phyloP scores from a whole-genome alignment of 2,113 vertebrate genomes.

The Cyanoderma ruficeps region DNA sequence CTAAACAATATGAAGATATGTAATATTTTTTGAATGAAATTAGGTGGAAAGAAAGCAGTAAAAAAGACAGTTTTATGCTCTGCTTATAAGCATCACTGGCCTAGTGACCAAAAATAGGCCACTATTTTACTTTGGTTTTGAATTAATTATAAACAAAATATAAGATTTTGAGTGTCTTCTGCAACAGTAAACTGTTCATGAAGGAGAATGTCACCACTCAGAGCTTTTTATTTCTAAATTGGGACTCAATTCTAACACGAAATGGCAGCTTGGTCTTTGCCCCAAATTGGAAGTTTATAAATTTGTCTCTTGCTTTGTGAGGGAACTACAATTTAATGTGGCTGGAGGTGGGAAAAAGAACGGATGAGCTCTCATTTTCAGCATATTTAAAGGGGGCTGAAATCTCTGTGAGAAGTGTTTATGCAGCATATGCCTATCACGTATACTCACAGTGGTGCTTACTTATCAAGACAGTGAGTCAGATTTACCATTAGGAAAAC shows the following conservation, averaged over 20 bases:
- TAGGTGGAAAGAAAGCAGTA: not conserved
- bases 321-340: not conserved
- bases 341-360: not conserved
- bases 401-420: conserved; percentile 3
- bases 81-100: not conserved
- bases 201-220: not conserved
- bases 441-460: not conserved
- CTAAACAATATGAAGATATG: not conserved
- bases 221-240: not conserved
- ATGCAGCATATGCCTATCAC: conserved; percentile 18
- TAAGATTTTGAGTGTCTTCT: not conserved
- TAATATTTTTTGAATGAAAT: not conserved
- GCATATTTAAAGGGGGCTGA: conserved; percentile 46
- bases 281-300: not conserved
- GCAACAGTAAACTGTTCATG: not conserved
- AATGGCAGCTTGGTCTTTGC: not conserved
- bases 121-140: not conserved
- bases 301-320: not conserved
- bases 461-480: conserved; percentile 31
- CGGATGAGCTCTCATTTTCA: conserved; percentile 5
- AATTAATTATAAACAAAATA: not conserved
- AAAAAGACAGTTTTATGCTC: not conserved
- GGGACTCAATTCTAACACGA: not conserved
- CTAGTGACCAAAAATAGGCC: not conserved
- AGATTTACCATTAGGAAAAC: conserved; percentile 32